Evolutionary conservation across 2,888 invertebrate species (phyloP).

Genomic region (Lasioglossum lativentre): DNA sequence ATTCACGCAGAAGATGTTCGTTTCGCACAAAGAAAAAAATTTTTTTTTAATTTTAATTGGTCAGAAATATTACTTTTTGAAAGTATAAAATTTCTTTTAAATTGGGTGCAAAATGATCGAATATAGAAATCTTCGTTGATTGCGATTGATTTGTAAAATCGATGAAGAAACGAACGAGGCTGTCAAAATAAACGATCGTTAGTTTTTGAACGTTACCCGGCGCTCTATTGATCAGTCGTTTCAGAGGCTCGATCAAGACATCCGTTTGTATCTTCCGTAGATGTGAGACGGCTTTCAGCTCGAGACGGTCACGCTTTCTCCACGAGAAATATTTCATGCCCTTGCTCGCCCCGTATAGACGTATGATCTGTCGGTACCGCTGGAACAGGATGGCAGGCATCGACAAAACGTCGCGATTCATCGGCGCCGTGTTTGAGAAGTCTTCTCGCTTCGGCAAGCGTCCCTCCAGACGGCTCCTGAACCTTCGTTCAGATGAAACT

Average conservation of each 20-base stretch:
- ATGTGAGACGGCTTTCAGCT: constrained; percentile 21
- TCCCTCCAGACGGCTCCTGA: not conserved
- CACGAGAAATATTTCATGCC: constrained; percentile 42
- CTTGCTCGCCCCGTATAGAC: constrained; percentile 14
- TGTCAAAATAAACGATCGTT: not conserved
- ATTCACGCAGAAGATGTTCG: no score
- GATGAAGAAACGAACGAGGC: not conserved
- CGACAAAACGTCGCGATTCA: constrained; percentile 58
- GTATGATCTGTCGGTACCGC: constrained; percentile 35
- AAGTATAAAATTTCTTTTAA: not conserved
- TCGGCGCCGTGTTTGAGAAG: constrained; percentile 38
- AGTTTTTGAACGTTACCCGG: not conserved
- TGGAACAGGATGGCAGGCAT: constrained; percentile 28
- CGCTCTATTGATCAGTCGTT: not conserved
- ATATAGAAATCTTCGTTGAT: not conserved
- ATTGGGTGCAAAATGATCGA: not conserved
- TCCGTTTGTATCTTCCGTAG: not conserved
- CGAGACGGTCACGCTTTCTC: not conserved
- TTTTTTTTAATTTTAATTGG: no score
- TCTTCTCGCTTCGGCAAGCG: constrained; percentile 43
- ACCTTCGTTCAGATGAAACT: constrained; percentile 22
- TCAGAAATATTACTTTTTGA: no score
- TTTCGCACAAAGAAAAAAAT: no score
- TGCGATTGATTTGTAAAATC: not conserved
- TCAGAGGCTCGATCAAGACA: constrained; percentile 5